phyloP scores from a whole-genome alignment of 2,113 vertebrate species.

The Cyphotilapia sp. region DNA sequence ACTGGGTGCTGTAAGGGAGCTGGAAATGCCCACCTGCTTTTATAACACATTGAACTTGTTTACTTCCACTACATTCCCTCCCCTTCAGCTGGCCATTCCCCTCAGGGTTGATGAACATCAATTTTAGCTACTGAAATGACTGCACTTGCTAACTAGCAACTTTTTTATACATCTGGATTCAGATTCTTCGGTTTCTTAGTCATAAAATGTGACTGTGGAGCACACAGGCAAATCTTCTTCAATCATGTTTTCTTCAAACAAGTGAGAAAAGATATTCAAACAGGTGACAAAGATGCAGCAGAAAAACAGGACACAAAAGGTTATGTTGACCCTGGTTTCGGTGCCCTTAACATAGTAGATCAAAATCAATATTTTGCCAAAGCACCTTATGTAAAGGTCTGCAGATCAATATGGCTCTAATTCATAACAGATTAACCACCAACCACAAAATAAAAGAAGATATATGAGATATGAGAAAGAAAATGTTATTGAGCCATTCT shows the following conservation, averaged over 20 bases:
- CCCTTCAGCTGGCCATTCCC: constrained; percentile 1
- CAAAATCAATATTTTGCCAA: constrained; percentile 10
- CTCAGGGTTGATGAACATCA: not conserved
- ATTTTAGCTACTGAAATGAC: not conserved
- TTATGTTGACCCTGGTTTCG: constrained; percentile 29
- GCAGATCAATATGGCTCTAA: constrained; percentile 21
- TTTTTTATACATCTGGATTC: not conserved
- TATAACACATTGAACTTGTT: constrained; percentile 44
- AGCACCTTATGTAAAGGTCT: constrained; percentile 12
- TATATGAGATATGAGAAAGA: not conserved
- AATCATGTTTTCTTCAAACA: not conserved
- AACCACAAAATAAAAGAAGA: not conserved
- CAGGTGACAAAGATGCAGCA: not conserved
- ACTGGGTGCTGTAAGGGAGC: constrained; percentile 34
- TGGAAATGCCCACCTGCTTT: constrained; percentile 7
- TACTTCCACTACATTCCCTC: not conserved
- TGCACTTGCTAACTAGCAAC: not conserved
- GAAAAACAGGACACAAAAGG: not conserved
- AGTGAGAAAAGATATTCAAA: not conserved
- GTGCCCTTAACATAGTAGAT: constrained; percentile 24
- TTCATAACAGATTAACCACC: not conserved
- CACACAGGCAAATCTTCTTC: not conserved
- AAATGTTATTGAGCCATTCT: not conserved
- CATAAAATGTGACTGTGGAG: not conserved
- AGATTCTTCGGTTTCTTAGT: not conserved